phyloP scores from a whole-genome alignment of 2,888 invertebrate species.

The Polydrusus cervinus region DNA sequence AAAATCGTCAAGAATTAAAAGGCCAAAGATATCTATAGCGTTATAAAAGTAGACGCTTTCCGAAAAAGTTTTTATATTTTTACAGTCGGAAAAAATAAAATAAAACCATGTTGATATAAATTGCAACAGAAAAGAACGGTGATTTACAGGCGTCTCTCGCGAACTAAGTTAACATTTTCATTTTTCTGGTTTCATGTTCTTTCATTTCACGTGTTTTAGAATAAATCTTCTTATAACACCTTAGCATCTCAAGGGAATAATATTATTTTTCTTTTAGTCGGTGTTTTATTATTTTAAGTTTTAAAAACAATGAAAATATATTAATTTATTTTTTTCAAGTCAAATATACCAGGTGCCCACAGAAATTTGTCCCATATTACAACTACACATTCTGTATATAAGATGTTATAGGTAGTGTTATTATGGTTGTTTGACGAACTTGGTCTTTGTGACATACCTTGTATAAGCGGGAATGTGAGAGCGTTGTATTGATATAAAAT shows the following conservation, averaged over 20 bases:
- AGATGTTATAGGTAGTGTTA: too few relatives aligned
- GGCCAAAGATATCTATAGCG: constrained; percentile 49
- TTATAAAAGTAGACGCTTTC: constrained; percentile 43
- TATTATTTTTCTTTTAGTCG: constrained; percentile 39
- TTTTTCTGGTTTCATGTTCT: constrained; percentile 51
- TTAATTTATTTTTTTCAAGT: too few relatives aligned
- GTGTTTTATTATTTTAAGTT: constrained; percentile 38
- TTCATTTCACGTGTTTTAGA: constrained; percentile 46
- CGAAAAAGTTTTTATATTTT: constrained; percentile 43
- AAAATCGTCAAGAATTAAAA: constrained; percentile 51
- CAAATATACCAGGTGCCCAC: too few relatives aligned
- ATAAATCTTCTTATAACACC: constrained; percentile 51
- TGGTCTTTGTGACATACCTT: too few relatives aligned
- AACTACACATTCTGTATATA: too few relatives aligned
- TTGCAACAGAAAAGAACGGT: constrained; percentile 45
- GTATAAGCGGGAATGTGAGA: too few relatives aligned
- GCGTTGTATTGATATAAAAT: too few relatives aligned
- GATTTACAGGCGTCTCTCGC: constrained; percentile 47
- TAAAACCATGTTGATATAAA: constrained; percentile 50
- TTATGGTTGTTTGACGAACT: too few relatives aligned
- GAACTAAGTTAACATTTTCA: constrained; percentile 48
- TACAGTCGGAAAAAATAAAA: constrained; percentile 39
- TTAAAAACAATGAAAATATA: constrained; percentile 15
- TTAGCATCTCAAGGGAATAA: constrained; percentile 34
- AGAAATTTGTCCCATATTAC: too few relatives aligned